phyloP scores from a whole-genome alignment of 2,888 invertebrate species.

The Chalcosyrphus nemorum region DNA sequence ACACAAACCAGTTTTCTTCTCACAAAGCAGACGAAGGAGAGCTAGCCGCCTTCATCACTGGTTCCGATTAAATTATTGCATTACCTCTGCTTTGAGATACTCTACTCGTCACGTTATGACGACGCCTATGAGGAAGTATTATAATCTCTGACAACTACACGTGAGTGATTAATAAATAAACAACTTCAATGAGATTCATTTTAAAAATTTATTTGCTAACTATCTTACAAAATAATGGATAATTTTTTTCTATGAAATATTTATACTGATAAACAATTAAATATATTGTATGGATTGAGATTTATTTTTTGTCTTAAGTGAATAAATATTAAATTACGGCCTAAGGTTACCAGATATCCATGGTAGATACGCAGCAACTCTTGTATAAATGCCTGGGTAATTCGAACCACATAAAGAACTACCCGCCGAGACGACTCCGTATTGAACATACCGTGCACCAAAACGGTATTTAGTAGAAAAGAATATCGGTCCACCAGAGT shows the following conservation, averaged over 20 bases:
- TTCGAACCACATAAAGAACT: constrained; percentile 82
- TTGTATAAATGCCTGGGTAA: constrained; percentile 84
- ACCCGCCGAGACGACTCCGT: constrained; percentile 86
- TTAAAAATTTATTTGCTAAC: not conserved
- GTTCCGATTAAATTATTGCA: no score
- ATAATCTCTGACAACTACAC: not conserved
- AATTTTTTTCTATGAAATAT: not conserved
- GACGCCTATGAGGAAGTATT: not conserved
- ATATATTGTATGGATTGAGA: not conserved
- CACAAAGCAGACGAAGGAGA: not conserved
- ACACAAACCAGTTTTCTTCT: not conserved
- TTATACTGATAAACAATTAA: not conserved
- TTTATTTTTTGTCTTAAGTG: not conserved
- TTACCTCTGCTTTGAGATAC: no score
- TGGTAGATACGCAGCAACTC: constrained; percentile 82
- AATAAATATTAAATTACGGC: not conserved
- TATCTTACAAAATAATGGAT: not conserved
- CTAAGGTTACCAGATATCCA: constrained; percentile 83
- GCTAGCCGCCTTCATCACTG: not conserved
- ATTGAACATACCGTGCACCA: constrained; percentile 77
- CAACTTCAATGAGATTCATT: not conserved
- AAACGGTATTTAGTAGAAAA: constrained; percentile 65
- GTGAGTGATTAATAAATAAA: no score
- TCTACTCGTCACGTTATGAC: not conserved
- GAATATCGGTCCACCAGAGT: constrained; percentile 77